phyloP scores from a whole-genome alignment of 2,797 vertebrate genomes.

The Florisuga fusca region DNA sequence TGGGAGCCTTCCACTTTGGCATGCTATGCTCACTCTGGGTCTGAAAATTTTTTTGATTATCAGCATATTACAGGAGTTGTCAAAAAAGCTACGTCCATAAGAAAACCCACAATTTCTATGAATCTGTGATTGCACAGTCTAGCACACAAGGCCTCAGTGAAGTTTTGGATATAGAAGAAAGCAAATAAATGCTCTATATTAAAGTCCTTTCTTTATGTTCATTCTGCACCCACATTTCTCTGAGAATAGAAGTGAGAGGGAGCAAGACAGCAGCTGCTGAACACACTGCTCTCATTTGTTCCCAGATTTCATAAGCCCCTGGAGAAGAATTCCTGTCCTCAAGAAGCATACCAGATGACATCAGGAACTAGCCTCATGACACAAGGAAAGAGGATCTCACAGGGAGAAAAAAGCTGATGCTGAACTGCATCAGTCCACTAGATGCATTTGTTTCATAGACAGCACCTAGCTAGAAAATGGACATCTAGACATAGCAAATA shows the following conservation, averaged over 20 bases:
- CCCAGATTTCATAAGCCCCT: background rate
- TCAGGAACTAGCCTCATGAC: background rate
- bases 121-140: background rate
- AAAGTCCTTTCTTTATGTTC: background rate
- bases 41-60: background rate
- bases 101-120: background rate
- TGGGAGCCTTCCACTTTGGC: background rate
- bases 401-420: background rate
- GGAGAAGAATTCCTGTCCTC: background rate
- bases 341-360: background rate
- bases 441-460: background rate
- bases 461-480: background rate
- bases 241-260: background rate
- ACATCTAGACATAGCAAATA: background rate
- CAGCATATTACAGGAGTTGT: background rate
- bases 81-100: background rate
- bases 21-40: background rate
- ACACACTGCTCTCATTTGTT: background rate
- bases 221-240: background rate
- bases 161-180: background rate
- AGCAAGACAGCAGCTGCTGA: background rate
- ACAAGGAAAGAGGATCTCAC: background rate
- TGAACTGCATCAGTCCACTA: background rate
- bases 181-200: background rate
- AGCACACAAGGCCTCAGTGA: background rate